Base-by-base conservation (phyloP, 2,113 vertebrate species). In the Grammomys surdaster region DNA sequence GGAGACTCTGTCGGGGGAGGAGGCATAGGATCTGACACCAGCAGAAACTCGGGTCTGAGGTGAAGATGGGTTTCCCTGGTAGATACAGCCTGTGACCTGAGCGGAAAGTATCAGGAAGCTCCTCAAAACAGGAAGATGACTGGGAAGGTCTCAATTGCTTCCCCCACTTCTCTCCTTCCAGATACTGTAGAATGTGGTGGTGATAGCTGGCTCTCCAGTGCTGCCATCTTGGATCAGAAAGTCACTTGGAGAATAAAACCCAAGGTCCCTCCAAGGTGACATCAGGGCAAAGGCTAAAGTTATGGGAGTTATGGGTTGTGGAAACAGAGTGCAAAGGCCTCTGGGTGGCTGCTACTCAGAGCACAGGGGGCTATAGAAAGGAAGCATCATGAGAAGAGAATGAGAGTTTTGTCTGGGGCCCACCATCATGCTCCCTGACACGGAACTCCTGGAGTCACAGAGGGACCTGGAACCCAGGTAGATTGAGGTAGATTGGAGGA, bases 321-420 rank as follows among this genome's bases (percentile, higher is more conserved):
- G 26, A 3, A 78, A 10, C 22, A 22, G 69, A 19, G 24, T 58
- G 28, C 84, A 78, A 69, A 88, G 75, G 63, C 40, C 76, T 73
- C 72, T 24, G 7, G 72, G 40, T n/a, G 0, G 1, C 26, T 75
- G 82, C 24, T 60, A 20, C 54, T 33, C 48, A 36, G 56, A 9
- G 20, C 11, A 5, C 19, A 5, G 51, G 17, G 48, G 11, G 40
- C 70, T 40, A 63, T 0, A 1, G 24, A n/a, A 73, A 75, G 67
- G 36, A 24, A 24, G 19, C 9, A 14, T 10, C 0, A 0, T 26
- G 26, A 20, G 5, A 69, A 24, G n/a, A 40, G 7, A 7, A 5
- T 0, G 8, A 33, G 31, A 14, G 8, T 13, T 26, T 0, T 14
- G 3, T 1, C n/a, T 33, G 24, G 28, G 40, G 31, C 19, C 8